Conservation (phyloP, 2,113 vertebrate genomes). For the Thinocorus orbignyianus region DNA sequence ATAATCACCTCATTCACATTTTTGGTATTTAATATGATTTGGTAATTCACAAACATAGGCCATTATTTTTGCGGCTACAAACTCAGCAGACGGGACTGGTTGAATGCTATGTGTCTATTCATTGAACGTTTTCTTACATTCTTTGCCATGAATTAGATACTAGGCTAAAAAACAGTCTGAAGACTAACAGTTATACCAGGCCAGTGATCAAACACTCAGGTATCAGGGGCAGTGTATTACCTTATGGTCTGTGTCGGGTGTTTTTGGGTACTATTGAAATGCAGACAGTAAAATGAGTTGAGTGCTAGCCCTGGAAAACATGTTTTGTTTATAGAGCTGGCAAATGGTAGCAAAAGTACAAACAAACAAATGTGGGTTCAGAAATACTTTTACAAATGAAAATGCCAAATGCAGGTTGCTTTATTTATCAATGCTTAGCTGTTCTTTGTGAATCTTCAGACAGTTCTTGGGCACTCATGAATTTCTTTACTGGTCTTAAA, state of each 20-base stretch:
- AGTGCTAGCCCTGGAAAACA: neutral
- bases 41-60: neutral
- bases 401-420: constrained; percentile 9
- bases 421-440: neutral
- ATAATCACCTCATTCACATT: neutral
- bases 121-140: neutral
- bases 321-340: constrained; percentile 51
- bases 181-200: neutral
- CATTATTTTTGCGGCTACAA: neutral
- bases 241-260: neutral
- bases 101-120: neutral
- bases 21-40: neutral
- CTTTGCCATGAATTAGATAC: neutral
- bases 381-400: constrained; percentile 8
- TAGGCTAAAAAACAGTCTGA: neutral
- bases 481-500: neutral
- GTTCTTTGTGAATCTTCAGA: neutral
- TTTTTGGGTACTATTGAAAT: constrained; percentile 3
- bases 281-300: constrained; percentile 17
- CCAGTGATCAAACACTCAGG: neutral
- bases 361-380: constrained; percentile 33
- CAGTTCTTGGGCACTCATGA: neutral
- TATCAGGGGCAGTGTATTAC: neutral
- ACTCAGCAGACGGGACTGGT: neutral
- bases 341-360: constrained; percentile 38